These are phyloP conservation scores for Epinephelus coioides DNA, from an alignment of 2,797 vertebrate species.

Conservation along the genomic window DNA sequence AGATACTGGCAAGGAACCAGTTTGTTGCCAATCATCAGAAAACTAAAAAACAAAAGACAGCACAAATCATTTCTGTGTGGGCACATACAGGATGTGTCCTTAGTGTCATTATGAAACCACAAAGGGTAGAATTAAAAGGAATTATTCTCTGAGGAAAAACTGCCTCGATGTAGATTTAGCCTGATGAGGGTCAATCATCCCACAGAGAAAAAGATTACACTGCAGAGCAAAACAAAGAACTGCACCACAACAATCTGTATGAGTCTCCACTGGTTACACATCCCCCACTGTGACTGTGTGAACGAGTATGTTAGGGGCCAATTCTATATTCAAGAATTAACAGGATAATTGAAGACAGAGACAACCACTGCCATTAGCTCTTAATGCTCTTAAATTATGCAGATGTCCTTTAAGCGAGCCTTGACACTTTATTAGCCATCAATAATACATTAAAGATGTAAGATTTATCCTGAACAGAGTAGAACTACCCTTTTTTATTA, in stretches of 20 bases:
- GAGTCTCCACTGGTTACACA: conserved; percentile 33
- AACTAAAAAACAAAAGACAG: background rate
- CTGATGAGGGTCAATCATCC: conserved; percentile 39
- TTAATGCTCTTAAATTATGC: conserved; percentile 61
- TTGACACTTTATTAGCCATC: conserved; percentile 52
- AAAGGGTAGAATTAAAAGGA: background rate
- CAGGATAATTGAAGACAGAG: conserved; percentile 39
- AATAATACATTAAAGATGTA: conserved; percentile 60
- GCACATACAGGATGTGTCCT: background rate
- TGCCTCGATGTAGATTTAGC: background rate
- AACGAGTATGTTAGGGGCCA: conserved; percentile 9
- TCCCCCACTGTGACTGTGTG: conserved; percentile 42
- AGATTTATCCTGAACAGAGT: conserved; percentile 48
- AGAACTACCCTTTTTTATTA: conserved; percentile 51
- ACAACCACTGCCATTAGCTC: conserved; percentile 37
- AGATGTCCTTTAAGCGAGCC: conserved; percentile 56
- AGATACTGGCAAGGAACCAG: background rate
- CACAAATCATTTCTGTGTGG: background rate
- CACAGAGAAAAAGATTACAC: conserved; percentile 26
- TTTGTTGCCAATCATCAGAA: background rate
- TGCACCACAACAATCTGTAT: conserved; percentile 19
- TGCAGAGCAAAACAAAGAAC: conserved; percentile 33
- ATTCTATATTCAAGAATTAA: conserved; percentile 33
- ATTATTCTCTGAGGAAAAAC: background rate
- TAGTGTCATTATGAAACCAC: background rate